Evolutionary conservation across 1,140 invertebrate species (phyloP), one percentile per base, ranked within the genome.

Genomic region (Micrasema minimum): DNA sequence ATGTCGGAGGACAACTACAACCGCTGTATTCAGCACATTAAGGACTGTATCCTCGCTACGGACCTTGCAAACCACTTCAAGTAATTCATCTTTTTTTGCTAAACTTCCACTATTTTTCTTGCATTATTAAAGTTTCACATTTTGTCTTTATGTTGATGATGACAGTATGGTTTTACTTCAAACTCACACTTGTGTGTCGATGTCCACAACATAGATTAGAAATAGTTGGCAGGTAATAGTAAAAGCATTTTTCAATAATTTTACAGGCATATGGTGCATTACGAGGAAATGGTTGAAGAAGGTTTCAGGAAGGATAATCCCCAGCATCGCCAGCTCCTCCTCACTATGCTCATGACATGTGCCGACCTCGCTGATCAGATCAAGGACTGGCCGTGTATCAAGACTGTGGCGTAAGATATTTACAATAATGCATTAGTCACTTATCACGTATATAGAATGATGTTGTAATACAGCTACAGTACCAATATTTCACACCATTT

Each of bases 331-430:
- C 70, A 70, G 3, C 83, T 91, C 1, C 81, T 96, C 1, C 85
- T 91, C 38, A 88, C 87, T 70, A 82, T 96, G 71, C 81, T 96
- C 14, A 95, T 96, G 90, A 95, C 93, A 38, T 89, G 91, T 23
- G 90, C 89, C 57, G 94, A 96, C 82, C 84, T 96, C 14, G 92
- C 90, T 26, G 94, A 96, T 81, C 93, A 95, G 80, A 92, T 92
- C 18, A 96, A 96, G 80, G 82, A 86, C 64, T 85, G 83, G 83
- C 69, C 76, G 6, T 78, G 78, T 41, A 77, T 84, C n/a, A 84
- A 85, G 77, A 82, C 80, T 71, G 83, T 83, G 67, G 82, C 9
- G 84, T 85, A 55, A 80, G 78, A 77, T n/a, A n/a, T n/a, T n/a
- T n/a, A n/a, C n/a, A n/a, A n/a, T n/a, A n/a, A n/a, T n/a, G n/a